Evolutionary conservation across 2,797 vertebrate genomes (phyloP).

Genomic region (Phrynocephalus guinanensis): DNA sequence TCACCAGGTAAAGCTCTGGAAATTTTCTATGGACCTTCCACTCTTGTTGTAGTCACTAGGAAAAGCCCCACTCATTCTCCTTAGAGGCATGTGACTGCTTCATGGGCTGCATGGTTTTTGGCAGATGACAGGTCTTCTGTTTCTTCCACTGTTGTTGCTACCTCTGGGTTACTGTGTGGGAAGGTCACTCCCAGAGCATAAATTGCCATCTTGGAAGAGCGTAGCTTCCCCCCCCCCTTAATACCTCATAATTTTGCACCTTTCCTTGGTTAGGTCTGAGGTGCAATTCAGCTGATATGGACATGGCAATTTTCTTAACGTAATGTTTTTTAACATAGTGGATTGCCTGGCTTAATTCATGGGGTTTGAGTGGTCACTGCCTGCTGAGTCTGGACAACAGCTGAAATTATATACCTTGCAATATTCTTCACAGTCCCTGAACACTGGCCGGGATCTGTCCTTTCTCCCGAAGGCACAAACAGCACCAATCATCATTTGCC

Average conservation of each 20-base stretch:
- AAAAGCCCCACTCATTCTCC: constrained; percentile 7
- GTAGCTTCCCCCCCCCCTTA: too few relatives aligned
- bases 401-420: constrained; percentile 21
- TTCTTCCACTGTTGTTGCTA: neutral
- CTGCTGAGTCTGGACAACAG: accelerated
- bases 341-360: constrained; percentile 34
- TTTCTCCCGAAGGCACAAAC: constrained; percentile 3
- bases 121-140: constrained; percentile 1
- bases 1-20: constrained; percentile 8
- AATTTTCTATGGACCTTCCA: neutral
- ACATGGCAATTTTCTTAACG: neutral
- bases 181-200: neutral
- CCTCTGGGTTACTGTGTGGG: neutral
- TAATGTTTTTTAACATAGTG: neutral
- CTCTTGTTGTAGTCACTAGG: constrained; percentile 13
- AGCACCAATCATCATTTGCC: constrained; percentile 48
- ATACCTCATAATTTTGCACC: neutral
- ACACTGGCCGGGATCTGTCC: constrained; percentile 28
- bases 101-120: constrained; percentile 7
- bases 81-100: neutral
- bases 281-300: neutral
- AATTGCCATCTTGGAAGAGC: constrained; percentile 3
- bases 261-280: neutral
- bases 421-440: constrained; percentile 9
- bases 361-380: neutral